These are phyloP conservation scores for Axis porcinus DNA, from an alignment of 2,113 vertebrate genomes.

Conservation along the genomic window DNA sequence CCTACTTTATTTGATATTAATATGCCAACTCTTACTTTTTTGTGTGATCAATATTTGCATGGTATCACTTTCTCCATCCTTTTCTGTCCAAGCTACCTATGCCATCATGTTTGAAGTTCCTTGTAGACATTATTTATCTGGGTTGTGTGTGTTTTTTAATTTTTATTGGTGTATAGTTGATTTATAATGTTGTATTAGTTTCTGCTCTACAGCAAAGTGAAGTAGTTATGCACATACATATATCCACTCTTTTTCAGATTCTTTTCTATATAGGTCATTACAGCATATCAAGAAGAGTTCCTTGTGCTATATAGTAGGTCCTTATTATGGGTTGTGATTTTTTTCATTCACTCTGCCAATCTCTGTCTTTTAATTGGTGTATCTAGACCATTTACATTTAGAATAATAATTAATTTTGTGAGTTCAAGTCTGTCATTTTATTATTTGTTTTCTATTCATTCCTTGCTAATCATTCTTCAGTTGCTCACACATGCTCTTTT, in stretches of 20 bases:
- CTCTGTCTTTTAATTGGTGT: background rate
- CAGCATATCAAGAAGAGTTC: background rate
- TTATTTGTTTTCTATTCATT: background rate
- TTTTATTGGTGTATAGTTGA: background rate
- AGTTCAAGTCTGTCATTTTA: background rate
- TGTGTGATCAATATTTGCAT: background rate
- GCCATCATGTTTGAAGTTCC: background rate
- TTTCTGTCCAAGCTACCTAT: background rate
- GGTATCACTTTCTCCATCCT: background rate
- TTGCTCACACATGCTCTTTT: background rate
- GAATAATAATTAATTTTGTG: background rate
- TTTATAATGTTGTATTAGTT: background rate
- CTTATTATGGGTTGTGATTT: background rate
- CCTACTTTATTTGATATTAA: background rate
- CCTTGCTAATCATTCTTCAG: background rate
- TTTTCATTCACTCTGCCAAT: background rate
- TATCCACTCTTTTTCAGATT: background rate
- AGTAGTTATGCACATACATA: background rate
- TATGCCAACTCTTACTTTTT: background rate
- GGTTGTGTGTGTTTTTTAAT: background rate
- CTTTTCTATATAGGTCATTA: background rate
- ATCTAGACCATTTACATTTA: slow-evolving; percentile 4
- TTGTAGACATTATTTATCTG: background rate
- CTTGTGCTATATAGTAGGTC: background rate
- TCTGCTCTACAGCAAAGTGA: background rate